These are phyloP conservation scores for Tenodera sinensis DNA, from an alignment of 2,888 invertebrate genomes.

Conservation along the genomic window DNA sequence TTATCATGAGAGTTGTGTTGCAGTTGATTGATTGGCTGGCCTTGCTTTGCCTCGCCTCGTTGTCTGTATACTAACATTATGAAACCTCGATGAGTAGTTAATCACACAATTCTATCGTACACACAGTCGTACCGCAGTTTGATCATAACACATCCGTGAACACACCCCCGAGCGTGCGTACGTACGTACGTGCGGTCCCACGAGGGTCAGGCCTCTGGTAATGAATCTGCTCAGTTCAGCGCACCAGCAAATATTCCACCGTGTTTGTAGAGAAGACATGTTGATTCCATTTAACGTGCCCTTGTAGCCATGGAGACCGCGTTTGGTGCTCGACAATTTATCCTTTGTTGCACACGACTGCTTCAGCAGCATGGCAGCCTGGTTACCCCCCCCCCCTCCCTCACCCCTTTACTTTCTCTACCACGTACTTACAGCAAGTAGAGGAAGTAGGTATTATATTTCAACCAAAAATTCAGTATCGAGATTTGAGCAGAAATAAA, in stretches of 20 bases:
- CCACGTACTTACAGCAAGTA: no score
- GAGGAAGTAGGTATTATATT: no score
- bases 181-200: not conserved
- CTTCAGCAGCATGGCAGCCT: no score
- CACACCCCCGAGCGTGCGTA: not conserved
- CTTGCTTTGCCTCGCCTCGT: not conserved
- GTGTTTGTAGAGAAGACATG: conserved; percentile 5
- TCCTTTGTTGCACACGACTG: no score
- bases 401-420: no score
- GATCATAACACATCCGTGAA: conserved; percentile 7
- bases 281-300: conserved; percentile 5
- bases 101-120: conserved; percentile 18
- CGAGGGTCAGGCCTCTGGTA: not conserved
- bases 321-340: not conserved
- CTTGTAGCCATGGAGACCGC: not conserved
- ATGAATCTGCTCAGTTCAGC: not conserved
- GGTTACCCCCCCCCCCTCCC: no score
- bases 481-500: no score
- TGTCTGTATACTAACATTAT: not conserved
- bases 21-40: conserved; percentile 6
- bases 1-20: not conserved
- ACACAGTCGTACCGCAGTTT: not conserved
- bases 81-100: conserved; percentile 17
- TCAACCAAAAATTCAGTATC: no score
- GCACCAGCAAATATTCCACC: not conserved